Base-by-base conservation (phyloP, 2,888 invertebrate genomes). In the Rhingia campestris region DNA sequence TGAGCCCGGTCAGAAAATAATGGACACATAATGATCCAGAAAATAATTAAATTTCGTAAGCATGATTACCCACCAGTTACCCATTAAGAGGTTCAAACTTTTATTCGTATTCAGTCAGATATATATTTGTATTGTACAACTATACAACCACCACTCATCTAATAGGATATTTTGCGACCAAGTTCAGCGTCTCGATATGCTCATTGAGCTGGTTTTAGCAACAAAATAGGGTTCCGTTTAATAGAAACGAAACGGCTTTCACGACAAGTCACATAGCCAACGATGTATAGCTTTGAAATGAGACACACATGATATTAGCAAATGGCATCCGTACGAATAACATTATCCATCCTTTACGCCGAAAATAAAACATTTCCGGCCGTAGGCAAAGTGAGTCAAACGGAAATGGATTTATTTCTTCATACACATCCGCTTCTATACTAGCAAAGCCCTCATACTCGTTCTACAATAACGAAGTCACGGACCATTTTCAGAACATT, bases 341-440 rank as follows among this genome's bases (percentile, higher is more conserved):
- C 33, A 58, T 37, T 53, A 58, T 76, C 22, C 75, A 81, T 76
- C 70, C 75, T 64, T 76, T 70, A 39, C 35, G 45, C 6, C 51
- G 33, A 53, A 74, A 80, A 56, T 61, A 41, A 64, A 64, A 56
- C 43, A 70, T 64, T 81, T 76, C 7, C 22, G 47, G 66, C 35
- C 51, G 12, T 7, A 30, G 72, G 69, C 53, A 41, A 39, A 37
- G 47, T 3, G 32, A 41, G 33, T 59, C 22, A 22, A 12, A 45
- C 9, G 49, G 43, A 76, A 76, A 58, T 43, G 35, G 35, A 32
- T 54, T 45, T n/a, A n/a, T 4, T 9, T 22, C 14, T n/a, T 22
- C 2, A 22, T 22, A 22, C 22, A 22, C 22, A 22, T 22, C 22
- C 2, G 22, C 22, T 22, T 22, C 22, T 22, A 22, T 22, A 22